Evolutionary conservation across 2,113 vertebrate genomes (phyloP).

Genomic region (Paralichthys olivaceus): DNA sequence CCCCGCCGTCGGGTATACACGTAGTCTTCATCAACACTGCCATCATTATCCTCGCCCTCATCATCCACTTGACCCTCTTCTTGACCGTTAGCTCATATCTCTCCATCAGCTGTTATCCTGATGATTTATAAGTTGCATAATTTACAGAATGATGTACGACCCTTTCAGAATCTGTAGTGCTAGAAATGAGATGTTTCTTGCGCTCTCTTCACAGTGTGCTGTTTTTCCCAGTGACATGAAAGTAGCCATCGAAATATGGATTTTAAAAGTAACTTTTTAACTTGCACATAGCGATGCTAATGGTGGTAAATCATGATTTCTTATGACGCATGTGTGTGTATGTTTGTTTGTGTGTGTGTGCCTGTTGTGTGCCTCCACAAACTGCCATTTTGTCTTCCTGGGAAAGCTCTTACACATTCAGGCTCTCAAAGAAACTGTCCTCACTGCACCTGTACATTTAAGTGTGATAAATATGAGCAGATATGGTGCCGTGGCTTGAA

Average conservation of each 20-base stretch:
- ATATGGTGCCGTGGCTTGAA: conserved; percentile 24
- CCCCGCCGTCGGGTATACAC: conserved; percentile 31
- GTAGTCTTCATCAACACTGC: conserved; percentile 40
- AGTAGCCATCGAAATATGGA: not conserved
- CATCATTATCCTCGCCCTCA: conserved; percentile 63
- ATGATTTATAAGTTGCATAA: conserved; percentile 46
- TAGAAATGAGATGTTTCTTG: conserved; percentile 20
- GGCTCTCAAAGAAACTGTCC: conserved; percentile 13
- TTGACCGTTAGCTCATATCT: conserved; percentile 55
- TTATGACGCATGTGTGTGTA: not conserved
- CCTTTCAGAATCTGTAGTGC: conserved; percentile 1
- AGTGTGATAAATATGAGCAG: conserved; percentile 52
- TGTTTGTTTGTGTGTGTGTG: not conserved
- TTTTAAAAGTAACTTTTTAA: not conserved
- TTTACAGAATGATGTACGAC: conserved; percentile 14
- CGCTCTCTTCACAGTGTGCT: too few species aligned
- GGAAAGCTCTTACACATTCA: conserved; percentile 11
- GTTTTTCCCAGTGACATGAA: not conserved
- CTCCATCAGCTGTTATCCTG: conserved; percentile 40
- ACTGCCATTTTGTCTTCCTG: conserved; percentile 50
- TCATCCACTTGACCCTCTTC: conserved; percentile 65
- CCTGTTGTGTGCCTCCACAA: conserved; percentile 38
- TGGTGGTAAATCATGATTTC: not conserved
- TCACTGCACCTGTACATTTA: conserved; percentile 38
- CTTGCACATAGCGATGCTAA: not conserved